Base-by-base conservation (phyloP, 2,797 vertebrate species). In the Gymnopithys bicolor region DNA sequence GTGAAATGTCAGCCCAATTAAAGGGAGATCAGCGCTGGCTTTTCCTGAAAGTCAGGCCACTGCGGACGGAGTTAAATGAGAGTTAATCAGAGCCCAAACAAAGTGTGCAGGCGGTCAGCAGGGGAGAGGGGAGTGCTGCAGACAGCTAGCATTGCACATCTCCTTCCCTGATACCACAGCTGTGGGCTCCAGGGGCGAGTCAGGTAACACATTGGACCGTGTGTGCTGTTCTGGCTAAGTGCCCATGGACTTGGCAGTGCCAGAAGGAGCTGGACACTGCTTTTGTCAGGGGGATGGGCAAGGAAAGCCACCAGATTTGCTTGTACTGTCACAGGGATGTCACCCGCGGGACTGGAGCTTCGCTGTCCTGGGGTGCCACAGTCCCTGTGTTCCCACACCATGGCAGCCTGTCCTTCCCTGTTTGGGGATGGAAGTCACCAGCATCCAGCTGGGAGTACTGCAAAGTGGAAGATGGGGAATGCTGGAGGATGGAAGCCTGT, bases 1-100 rank as follows among this genome's bases (percentile, higher is more conserved):
- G 94, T 43, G 89, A 97, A 98, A 97, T 97, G 96, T 97, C 97
- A 97, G 95, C 83, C 95, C 96, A 97, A 96, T 98, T 98, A 97
- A 95, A 97, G 94, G 3, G 59, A 95, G 87, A 93, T 93, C 94
- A 93, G 93, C 24, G 3, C 79, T 11, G 66, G 91, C 84, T 59
- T 75, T 59, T 43, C 87, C 79, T 84, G 81, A 60, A 80, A 85
- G 89, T 73, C 94, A 94, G 82, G 91, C 89, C 58, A 5, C 95
- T 16, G 52, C 1, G 43, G 93, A 84, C 19, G 1, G 67, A 69
- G 90, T 64, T 86, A 93, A 90, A 92, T 69, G 85, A 19, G 64
- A 90, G 90, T 76, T 83, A 79, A 91, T 74, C 92, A 79, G 78
- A 70, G 69, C 84, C 84, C 84, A 41, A 46, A 78, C 75, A 74